A percentile compares a stretch with the other conserved stretches of the same genome.
phyloP scores from a whole-genome alignment of 1,140 invertebrate species.

The Octopus bimaculoides region DNA sequence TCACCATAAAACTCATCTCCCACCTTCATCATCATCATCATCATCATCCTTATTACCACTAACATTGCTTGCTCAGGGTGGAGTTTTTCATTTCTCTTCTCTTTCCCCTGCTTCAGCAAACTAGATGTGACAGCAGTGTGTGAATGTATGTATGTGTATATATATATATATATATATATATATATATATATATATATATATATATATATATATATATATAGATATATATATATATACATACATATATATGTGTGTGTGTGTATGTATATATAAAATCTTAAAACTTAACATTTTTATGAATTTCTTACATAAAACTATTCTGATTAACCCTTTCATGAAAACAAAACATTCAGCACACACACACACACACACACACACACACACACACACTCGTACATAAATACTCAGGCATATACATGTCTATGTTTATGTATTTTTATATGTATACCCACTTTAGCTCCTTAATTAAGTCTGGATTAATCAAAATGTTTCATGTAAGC shows the following conservation, averaged over 20 bases:
- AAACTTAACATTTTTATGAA: no score
- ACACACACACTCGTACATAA: background rate
- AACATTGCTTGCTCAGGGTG: no score
- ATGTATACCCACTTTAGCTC: background rate
- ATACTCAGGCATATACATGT: background rate
- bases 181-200: background rate
- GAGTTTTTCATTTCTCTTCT: no score
- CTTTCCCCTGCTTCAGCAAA: no score
- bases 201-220: background rate
- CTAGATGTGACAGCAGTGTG: background rate
- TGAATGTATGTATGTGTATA: background rate
- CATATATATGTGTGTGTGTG: background rate
- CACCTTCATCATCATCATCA: no score
- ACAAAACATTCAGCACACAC: no score
- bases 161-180: background rate
- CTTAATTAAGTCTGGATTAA: no score
- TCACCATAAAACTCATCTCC: no score
- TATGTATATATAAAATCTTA: background rate
- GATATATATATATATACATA: background rate
- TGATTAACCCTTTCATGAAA: no score
- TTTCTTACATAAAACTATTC: no score
- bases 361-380: background rate
- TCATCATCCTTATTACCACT: no score
- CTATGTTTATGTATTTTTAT: background rate
- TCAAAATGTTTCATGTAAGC: no score